phyloP scores from a whole-genome alignment of 2,888 invertebrate genomes.

The Drosophila nr. perissopoda region DNA sequence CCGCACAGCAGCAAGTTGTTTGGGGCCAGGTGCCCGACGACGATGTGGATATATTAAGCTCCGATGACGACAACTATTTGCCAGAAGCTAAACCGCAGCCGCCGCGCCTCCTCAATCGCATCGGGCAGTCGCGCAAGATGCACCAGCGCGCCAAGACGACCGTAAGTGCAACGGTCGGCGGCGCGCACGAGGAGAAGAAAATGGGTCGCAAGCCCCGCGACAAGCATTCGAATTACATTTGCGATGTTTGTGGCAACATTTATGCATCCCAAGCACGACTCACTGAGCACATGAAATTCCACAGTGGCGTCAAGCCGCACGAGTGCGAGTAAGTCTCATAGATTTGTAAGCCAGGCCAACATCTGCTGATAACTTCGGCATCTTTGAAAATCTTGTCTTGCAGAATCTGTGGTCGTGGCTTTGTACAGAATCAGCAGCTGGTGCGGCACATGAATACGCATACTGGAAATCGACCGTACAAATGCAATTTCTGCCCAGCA shows the following conservation, averaged over 20 bases:
- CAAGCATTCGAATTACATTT: constrained; percentile 79
- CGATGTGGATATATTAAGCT: constrained; percentile 43
- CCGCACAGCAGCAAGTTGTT: constrained; percentile 4
- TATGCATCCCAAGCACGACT: constrained; percentile 83
- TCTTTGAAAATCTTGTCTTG: neutral
- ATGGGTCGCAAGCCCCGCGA: constrained; percentile 64
- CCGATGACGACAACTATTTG: constrained; percentile 53
- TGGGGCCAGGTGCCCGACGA: constrained; percentile 33
- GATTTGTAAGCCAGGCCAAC: neutral
- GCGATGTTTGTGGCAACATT: constrained; percentile 84
- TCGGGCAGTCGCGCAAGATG: constrained; percentile 40
- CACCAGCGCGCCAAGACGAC: constrained; percentile 28
- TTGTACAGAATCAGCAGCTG: constrained; percentile 84
- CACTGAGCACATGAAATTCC: constrained; percentile 84
- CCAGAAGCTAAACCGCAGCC: constrained; percentile 27
- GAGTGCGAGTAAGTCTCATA: constrained; percentile 82
- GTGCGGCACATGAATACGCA: constrained; percentile 85
- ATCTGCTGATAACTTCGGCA: too few relatives aligned
- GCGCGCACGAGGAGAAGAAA: constrained; percentile 47
- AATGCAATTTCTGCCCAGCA: constrained; percentile 83
- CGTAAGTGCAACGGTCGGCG: neutral
- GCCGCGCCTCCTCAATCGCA: constrained; percentile 36
- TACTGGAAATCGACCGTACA: constrained; percentile 84
- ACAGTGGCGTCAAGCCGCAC: constrained; percentile 83
- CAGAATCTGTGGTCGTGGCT: constrained; percentile 84